Conservation (phyloP, 2,113 vertebrate species). For the Pelecanus crispus region DNA sequence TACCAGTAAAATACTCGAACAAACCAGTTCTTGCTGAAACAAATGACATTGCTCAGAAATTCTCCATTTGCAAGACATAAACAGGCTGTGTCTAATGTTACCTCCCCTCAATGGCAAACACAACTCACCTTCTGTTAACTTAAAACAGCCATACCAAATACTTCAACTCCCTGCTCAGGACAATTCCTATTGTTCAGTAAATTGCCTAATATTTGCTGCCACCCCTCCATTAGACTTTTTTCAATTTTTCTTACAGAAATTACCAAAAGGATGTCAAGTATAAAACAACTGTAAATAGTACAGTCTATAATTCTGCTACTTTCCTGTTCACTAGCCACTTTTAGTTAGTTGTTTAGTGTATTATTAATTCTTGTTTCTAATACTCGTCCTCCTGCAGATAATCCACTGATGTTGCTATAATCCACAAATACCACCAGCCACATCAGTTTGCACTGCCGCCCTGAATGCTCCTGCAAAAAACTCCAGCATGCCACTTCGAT, state of each 20-base stretch:
- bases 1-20: background rate
- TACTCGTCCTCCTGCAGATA: background rate
- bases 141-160: background rate
- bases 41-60: background rate
- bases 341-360: background rate
- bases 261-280: background rate
- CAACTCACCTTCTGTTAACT: background rate
- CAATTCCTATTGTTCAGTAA: background rate
- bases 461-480: background rate
- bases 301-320: background rate
- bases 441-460: background rate
- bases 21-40: background rate
- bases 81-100: background rate
- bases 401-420: constrained; percentile 22
- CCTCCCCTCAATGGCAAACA: background rate
- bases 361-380: background rate
- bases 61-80: background rate
- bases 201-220: background rate
- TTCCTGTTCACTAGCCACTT: background rate
- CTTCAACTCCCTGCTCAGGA: background rate
- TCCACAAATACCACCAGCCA: constrained; percentile 26
- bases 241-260: background rate
- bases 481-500: background rate
- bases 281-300: background rate
- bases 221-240: background rate